Percentiles rank a stretch among this genome's conserved stretches.
These are phyloP conservation scores for Malacosoma neustria DNA, from an alignment of 2,888 invertebrate genomes.

Conservation along the genomic window DNA sequence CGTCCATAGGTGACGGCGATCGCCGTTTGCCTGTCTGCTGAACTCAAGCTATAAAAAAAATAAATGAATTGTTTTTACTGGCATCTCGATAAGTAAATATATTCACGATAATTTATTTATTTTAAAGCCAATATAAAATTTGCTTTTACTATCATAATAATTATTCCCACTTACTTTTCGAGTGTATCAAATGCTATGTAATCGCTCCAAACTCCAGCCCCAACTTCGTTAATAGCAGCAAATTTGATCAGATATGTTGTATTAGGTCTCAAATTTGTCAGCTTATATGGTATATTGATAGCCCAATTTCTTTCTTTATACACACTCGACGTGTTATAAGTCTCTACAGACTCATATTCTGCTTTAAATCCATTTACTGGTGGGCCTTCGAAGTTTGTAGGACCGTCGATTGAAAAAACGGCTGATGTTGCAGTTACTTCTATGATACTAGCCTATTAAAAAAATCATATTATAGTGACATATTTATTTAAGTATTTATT, in stretches of 20 bases:
- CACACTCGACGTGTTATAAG: conserved; percentile 43
- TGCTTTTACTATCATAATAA: background rate
- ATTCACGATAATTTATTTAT: background rate
- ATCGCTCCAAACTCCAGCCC: conserved; percentile 38
- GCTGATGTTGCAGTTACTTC: conserved; percentile 38
- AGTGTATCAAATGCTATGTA: conserved; percentile 33
- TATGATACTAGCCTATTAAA: conserved; percentile 28
- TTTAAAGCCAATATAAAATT: background rate
- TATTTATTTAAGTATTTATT: too few species aligned
- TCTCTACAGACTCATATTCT: conserved; percentile 43
- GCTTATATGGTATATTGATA: conserved; percentile 32
- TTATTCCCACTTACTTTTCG: conserved; percentile 47
- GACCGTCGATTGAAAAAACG: conserved; percentile 34
- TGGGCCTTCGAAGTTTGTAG: conserved; percentile 30
- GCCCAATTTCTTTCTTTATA: conserved; percentile 57
- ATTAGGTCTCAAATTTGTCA: conserved; percentile 44
- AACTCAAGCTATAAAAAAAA: too few species aligned
- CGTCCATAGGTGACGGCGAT: too few species aligned
- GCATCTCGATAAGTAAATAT: background rate
- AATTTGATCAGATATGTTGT: conserved; percentile 45
- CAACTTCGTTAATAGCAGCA: conserved; percentile 50
- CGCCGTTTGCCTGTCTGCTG: too few species aligned
- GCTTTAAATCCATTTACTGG: conserved; percentile 39
- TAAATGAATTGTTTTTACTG: background rate
- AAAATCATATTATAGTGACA: conserved; percentile 8